Evolutionary conservation across 2,888 invertebrate species (phyloP).

Genomic region (Thereva unica): DNA sequence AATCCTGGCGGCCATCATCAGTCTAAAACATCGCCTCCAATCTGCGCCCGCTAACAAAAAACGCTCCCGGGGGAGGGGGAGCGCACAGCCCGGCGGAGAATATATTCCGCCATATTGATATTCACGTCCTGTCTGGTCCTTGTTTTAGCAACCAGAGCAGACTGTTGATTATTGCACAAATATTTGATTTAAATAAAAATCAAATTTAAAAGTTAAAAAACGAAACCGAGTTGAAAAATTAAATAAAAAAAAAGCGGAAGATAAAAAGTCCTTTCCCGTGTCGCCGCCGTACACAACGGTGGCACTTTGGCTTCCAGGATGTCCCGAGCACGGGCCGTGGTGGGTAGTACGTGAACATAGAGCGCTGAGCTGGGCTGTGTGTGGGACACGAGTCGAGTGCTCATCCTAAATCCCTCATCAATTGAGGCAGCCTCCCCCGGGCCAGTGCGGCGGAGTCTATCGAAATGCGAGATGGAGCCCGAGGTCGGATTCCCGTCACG

Average conservation of each 20-base stretch:
- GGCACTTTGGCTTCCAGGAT: too few relatives aligned
- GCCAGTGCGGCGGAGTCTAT: slow-evolving; percentile 18
- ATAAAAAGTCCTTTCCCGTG: slow-evolving; percentile 4
- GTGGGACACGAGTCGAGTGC: not conserved
- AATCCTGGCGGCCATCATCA: too few relatives aligned
- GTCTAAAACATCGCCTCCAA: too few relatives aligned
- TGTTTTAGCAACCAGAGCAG: slow-evolving; percentile 3
- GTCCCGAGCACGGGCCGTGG: too few relatives aligned
- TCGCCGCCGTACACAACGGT: too few relatives aligned
- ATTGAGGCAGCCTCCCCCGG: slow-evolving; percentile 29
- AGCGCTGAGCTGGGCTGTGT: not conserved
- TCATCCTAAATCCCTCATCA: slow-evolving; percentile 20
- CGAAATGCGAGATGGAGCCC: slow-evolving; percentile 35
- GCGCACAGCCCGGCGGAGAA: not conserved
- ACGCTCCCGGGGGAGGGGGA: too few relatives aligned
- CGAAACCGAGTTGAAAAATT: slow-evolving; percentile 13
- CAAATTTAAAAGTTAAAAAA: slow-evolving; percentile 28
- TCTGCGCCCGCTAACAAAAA: too few relatives aligned
- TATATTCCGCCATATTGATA: not conserved
- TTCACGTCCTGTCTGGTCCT: slow-evolving; percentile 3
- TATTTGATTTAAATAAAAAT: slow-evolving; percentile 33
- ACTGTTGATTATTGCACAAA: slow-evolving; percentile 25
- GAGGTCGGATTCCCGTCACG: slow-evolving; percentile 39
- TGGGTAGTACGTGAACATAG: too few relatives aligned
- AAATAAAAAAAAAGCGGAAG: slow-evolving; percentile 27